Evolutionary conservation across 2,113 vertebrate species (phyloP).

Genomic region (Marcusenius ussheri): DNA sequence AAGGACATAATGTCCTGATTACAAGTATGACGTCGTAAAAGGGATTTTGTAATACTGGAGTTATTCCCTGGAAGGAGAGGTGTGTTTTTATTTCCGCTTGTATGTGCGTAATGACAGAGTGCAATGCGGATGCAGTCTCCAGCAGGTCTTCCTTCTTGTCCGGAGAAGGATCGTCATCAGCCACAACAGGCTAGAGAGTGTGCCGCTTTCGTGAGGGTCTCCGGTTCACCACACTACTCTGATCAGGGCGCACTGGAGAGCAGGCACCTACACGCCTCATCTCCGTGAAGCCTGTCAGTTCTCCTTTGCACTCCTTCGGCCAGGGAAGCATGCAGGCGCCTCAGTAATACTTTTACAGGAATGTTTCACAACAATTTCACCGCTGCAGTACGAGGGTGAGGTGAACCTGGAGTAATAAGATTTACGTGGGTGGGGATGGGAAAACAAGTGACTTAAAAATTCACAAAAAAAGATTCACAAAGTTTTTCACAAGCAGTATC

Average conservation of each 20-base stretch:
- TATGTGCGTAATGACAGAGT: not conserved
- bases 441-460: not conserved
- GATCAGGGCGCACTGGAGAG: not conserved
- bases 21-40: not conserved
- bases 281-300: not conserved
- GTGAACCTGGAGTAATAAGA: not conserved
- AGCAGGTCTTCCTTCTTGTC: not conserved
- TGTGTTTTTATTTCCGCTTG: not conserved
- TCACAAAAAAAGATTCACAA: not conserved
- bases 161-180: not conserved
- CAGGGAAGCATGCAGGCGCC: not conserved
- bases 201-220: not conserved
- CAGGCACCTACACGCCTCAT: not conserved
- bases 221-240: not conserved
- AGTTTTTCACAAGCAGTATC: not conserved
- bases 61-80: not conserved
- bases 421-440: not conserved
- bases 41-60: not conserved
- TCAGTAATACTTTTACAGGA: not conserved
- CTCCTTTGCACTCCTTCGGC: not conserved
- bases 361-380: conserved; percentile 5
- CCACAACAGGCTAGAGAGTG: not conserved
- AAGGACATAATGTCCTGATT: not conserved
- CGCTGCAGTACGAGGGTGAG: not conserved
- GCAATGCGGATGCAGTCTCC: not conserved